Evolutionary conservation across 2,888 invertebrate species (phyloP), one percentile per base, ranked within the genome.

Genomic region (Sphecodes monilicornis): DNA sequence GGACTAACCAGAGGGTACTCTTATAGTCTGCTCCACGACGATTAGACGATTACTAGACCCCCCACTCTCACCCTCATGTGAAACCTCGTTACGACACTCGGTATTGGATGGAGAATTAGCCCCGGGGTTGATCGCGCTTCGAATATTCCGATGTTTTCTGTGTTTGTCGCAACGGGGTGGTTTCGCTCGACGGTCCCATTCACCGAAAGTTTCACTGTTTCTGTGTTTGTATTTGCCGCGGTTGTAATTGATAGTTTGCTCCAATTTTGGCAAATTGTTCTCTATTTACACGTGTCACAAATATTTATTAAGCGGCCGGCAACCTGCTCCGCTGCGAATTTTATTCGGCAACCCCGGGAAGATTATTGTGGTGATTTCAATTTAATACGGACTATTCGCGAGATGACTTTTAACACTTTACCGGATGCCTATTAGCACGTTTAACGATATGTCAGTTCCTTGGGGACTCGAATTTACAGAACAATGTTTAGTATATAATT

Each of bases 11-110:
- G 76, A 74, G 89, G 84, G 85, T 74, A 82, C 75, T 60, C 60
- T 82, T 80, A 32, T 73, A n/a, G 66, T 32, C 77, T 79, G 78
- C 76, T 79, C 82, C 60, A 77, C 78, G 80, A 57, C 78, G 90
- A 89, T 90, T 90, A 90, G 90, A 76, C 81, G 90, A 89, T 90
- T 82, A 86, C 76, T 73, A 81, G 76, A 76, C 54, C 60, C 78
- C 82, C 83, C 81, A 68, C 39, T 60, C 60, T 43, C 50, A 76
- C 83, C 83, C 80, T 68, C 36, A 50, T 64, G 66, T 43, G 80
- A 66, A 88, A 86, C 76, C 77, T 82, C 70, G 86, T 90, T 90
- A 88, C 78, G 71, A 73, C 50, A 50, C 74, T 57, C 60, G 75
- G n/a, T 78, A 69, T 84, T 78, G 84, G 82, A 81, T 32, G 74